Evolutionary conservation across 1,140 invertebrate species (phyloP).

Genomic region (Oryzaephilus surinamensis): DNA sequence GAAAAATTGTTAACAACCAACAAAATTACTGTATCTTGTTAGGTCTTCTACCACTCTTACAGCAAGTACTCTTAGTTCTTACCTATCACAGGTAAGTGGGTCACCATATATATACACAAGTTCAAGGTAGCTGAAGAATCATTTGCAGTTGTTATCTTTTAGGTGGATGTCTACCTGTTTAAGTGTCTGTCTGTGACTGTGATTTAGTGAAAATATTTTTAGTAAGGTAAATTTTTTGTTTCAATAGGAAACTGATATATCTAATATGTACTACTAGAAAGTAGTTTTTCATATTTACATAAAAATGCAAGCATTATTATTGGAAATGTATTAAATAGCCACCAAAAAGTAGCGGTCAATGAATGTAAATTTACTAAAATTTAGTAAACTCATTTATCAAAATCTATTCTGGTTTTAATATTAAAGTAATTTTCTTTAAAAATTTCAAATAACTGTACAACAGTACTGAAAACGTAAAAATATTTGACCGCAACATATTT

Average conservation of each 20-base stretch:
- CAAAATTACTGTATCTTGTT: too few relatives aligned
- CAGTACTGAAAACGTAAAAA: too few relatives aligned
- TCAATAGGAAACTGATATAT: constrained; percentile 4
- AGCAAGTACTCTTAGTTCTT: too few relatives aligned
- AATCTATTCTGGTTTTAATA: too few relatives aligned
- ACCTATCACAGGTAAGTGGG: constrained; percentile 37
- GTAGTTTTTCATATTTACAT: too few relatives aligned
- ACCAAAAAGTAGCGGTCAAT: neutral
- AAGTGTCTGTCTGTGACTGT: constrained; percentile 13
- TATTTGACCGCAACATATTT: too few relatives aligned
- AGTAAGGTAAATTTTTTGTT: constrained; percentile 8
- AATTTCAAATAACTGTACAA: too few relatives aligned
- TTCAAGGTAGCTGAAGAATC: constrained; percentile 41
- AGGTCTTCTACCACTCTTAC: too few relatives aligned
- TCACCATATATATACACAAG: constrained; percentile 44
- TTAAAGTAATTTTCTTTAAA: too few relatives aligned
- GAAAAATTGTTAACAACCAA: too few relatives aligned
- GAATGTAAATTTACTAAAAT: neutral
- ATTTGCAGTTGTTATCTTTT: constrained; percentile 25
- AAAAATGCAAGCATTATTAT: neutral
- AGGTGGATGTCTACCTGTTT: constrained; percentile 17
- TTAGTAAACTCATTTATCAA: too few relatives aligned
- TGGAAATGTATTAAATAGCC: neutral
- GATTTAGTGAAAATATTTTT: constrained; percentile 14
- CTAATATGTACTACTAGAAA: too few relatives aligned